These are phyloP conservation scores for Heliconius hortense DNA, from an alignment of 2,888 invertebrate genomes.

Conservation along the genomic window DNA sequence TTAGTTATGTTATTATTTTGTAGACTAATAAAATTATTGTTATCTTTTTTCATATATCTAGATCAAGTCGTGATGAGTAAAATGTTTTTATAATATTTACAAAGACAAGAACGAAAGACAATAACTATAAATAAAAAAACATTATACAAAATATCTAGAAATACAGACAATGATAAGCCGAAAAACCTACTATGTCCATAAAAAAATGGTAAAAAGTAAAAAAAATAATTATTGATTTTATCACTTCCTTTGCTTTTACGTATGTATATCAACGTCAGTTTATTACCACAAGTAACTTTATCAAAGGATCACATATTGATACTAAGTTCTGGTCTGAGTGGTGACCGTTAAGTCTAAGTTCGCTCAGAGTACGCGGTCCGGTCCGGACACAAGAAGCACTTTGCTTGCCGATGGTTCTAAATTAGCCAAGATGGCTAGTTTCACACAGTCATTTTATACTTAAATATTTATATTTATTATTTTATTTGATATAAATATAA, in stretches of 20 bases:
- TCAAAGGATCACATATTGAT: slow-evolving; percentile 52
- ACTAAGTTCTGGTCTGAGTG: slow-evolving; percentile 60
- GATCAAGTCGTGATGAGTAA: neutral
- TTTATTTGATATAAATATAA: neutral
- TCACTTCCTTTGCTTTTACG: neutral
- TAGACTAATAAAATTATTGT: neutral
- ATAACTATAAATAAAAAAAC: too few relatives aligned
- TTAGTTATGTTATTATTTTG: neutral
- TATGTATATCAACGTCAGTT: slow-evolving; percentile 21
- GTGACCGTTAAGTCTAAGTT: slow-evolving; percentile 67
- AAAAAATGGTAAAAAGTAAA: neutral
- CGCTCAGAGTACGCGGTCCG: slow-evolving; percentile 47
- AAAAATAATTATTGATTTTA: neutral
- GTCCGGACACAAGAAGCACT: slow-evolving; percentile 71
- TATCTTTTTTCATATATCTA: neutral
- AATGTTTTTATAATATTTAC: neutral
- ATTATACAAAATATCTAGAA: too few relatives aligned
- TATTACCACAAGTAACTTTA: slow-evolving; percentile 40
- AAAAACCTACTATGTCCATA: neutral
- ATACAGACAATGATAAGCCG: too few relatives aligned
- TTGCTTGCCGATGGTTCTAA: slow-evolving; percentile 74
- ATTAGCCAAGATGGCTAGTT: slow-evolving; percentile 57
- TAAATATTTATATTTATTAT: neutral
- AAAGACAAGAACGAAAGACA: neutral
- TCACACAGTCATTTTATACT: slow-evolving; percentile 46